phyloP scores from a whole-genome alignment of 2,888 invertebrate genomes.

The Phymatocera aterrima region DNA sequence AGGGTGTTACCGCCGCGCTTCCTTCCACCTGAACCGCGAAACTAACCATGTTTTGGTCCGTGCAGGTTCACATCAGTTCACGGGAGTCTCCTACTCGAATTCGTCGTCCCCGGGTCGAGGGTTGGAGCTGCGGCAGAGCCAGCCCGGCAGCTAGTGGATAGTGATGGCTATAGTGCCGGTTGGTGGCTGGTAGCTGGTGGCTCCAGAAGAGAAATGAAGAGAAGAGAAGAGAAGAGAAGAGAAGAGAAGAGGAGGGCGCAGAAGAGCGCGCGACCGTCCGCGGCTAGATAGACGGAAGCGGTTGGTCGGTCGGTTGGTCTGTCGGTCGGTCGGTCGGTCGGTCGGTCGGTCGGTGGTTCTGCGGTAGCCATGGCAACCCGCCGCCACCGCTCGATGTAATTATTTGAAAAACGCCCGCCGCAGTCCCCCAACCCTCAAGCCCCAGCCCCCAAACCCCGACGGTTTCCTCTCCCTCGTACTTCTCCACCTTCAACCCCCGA shows the following conservation, averaged over 20 bases:
- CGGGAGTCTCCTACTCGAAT: neutral
- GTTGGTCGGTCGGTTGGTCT: constrained; percentile 8
- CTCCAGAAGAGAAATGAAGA: constrained; percentile 62
- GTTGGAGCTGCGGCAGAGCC: constrained; percentile 41
- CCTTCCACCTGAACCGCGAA: neutral
- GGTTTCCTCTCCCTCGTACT: constrained; percentile 61
- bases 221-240: too few relatives aligned
- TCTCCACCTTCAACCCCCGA: constrained; percentile 62
- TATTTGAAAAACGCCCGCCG: constrained; percentile 75
- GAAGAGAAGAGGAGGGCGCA: too few relatives aligned
- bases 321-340: constrained; percentile 16
- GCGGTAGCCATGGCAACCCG: constrained; percentile 74
- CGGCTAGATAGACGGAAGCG: constrained; percentile 28
- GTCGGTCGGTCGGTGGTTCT: constrained; percentile 49
- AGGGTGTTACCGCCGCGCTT: neutral
- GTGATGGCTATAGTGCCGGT: constrained; percentile 56
- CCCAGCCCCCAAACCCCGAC: constrained; percentile 67
- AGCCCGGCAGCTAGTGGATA: neutral
- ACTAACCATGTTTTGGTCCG: neutral
- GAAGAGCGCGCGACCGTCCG: neutral
- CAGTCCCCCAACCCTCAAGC: constrained; percentile 67
- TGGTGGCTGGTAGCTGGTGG: constrained; percentile 62
- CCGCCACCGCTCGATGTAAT: constrained; percentile 73
- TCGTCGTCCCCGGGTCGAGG: constrained; percentile 53
- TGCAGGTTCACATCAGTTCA: too few relatives aligned